Percentiles rank a stretch among this genome's conserved stretches.
Evolutionary conservation across 2,797 vertebrate species (phyloP).

Genomic region (Dendrocincla tyrannina): DNA sequence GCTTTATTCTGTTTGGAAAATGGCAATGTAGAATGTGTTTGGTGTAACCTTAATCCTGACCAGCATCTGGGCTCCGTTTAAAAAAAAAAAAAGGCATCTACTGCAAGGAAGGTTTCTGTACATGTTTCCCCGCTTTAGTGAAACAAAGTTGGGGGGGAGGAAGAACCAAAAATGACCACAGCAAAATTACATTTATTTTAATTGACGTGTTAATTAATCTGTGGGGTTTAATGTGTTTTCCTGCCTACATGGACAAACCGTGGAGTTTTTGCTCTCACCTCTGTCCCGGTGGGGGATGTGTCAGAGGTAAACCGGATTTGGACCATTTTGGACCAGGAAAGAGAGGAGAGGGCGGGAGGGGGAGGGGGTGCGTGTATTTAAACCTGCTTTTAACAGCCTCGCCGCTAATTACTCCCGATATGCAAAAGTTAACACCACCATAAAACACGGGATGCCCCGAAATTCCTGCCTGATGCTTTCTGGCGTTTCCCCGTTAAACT

Average conservation of each 20-base stretch:
- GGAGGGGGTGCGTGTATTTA: neutral
- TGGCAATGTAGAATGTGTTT: constrained; percentile 73
- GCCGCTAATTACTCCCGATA: constrained; percentile 4
- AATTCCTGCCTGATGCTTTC: neutral
- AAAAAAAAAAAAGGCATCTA: constrained; percentile 31
- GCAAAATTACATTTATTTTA: neutral
- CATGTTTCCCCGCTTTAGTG: neutral
- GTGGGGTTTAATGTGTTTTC: neutral
- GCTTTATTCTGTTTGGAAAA: constrained; percentile 76
- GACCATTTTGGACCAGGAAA: neutral
- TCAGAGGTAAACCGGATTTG: neutral
- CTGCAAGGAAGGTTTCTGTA: constrained; percentile 46
- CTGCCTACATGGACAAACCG: neutral
- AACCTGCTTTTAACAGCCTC: neutral
- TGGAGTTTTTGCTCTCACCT: neutral
- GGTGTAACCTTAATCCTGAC: constrained; percentile 75
- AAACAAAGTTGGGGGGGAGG: neutral
- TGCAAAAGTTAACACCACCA: neutral
- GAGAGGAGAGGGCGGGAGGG: neutral
- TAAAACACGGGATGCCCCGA: neutral
- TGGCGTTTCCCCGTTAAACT: neutral
- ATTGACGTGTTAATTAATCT: neutral
- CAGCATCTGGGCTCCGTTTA: constrained; percentile 65
- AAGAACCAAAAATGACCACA: neutral
- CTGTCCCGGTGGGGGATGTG: neutral